These are phyloP conservation scores for Distichodus sexfasciatus DNA, from an alignment of 2,797 vertebrate species.

Conservation along the genomic window DNA sequence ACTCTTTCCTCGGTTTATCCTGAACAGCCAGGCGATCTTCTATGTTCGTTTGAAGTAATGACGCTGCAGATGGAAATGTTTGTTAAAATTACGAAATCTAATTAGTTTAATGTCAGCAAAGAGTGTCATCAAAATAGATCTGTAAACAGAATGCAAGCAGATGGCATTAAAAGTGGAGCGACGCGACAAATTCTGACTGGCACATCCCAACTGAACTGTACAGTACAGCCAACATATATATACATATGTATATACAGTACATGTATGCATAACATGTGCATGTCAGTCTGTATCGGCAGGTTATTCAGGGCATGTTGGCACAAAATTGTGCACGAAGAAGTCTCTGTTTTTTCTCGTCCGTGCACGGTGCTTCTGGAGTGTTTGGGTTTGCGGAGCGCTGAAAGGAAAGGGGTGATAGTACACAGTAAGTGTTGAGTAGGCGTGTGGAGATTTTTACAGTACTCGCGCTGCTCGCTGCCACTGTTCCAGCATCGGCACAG, in stretches of 20 bases:
- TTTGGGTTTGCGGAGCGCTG: slow-evolving; percentile 5
- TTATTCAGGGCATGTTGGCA: background rate
- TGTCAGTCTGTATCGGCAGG: too few relatives aligned
- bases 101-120: slow-evolving; percentile 18
- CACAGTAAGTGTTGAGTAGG: slow-evolving; percentile 65
- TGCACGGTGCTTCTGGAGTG: background rate
- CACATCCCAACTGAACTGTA: background rate
- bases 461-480: slow-evolving; percentile 59
- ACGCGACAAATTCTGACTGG: background rate
- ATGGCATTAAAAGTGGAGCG: slow-evolving; percentile 10
- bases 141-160: background rate
- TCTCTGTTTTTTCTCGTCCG: background rate
- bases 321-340: background rate
- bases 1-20: background rate
- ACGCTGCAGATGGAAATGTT: slow-evolving; percentile 16
- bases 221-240: too few relatives aligned
- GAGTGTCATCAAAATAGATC: slow-evolving; percentile 6
- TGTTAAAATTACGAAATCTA: slow-evolving; percentile 2
- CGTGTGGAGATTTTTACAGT: slow-evolving; percentile 66
- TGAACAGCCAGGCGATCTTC: background rate
- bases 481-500: slow-evolving; percentile 61
- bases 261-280: background rate
- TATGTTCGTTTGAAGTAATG: background rate
- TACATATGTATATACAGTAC: too few relatives aligned
- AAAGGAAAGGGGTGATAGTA: slow-evolving; percentile 22